phyloP scores from a whole-genome alignment of 2,113 vertebrate genomes.

The Baryphthengus martii region DNA sequence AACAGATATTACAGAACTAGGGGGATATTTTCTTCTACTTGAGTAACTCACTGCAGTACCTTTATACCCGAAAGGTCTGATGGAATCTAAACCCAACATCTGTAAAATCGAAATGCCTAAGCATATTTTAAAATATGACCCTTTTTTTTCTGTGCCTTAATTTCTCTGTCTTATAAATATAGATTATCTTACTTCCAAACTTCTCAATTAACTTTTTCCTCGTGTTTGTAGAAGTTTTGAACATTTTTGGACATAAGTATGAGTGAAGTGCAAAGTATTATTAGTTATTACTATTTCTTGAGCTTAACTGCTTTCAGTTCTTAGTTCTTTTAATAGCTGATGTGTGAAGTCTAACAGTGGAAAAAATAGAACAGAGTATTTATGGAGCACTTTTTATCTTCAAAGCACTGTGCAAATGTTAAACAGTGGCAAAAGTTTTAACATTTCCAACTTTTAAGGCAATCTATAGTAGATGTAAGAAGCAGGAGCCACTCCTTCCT shows the following conservation, averaged over 20 bases:
- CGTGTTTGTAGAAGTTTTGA: neutral
- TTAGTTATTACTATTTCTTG: neutral
- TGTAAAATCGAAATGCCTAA: neutral
- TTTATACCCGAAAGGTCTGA: neutral
- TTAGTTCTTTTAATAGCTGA: conserved; percentile 4
- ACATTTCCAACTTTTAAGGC: neutral
- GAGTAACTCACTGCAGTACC: neutral
- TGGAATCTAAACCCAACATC: neutral
- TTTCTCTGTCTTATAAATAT: neutral
- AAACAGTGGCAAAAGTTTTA: neutral
- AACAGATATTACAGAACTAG: neutral
- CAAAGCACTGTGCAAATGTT: neutral
- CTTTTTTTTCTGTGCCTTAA: neutral
- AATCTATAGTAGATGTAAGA: neutral
- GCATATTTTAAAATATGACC: neutral
- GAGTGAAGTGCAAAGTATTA: neutral
- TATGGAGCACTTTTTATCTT: conserved; percentile 21
- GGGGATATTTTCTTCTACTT: neutral
- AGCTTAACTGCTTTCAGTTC: neutral
- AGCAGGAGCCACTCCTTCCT: neutral
- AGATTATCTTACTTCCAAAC: neutral
- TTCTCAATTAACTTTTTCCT: neutral
- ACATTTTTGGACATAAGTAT: neutral
- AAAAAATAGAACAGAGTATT: conserved; percentile 17
- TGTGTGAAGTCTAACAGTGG: neutral